These are phyloP conservation scores for Mythimna impura DNA, from an alignment of 2,888 invertebrate species.

Conservation along the genomic window DNA sequence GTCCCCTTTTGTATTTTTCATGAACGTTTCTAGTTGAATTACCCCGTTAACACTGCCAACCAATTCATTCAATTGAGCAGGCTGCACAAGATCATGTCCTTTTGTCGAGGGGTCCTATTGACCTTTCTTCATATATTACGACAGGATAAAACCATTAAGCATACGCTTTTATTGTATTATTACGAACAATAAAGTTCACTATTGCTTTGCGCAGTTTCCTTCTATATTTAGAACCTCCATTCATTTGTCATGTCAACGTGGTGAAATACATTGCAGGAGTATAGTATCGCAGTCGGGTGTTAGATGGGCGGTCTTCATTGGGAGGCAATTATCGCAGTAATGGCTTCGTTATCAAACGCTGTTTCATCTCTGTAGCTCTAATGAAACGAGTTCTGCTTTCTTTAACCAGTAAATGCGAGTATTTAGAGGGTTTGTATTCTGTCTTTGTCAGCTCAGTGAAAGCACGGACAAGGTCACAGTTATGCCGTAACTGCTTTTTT, in stretches of 20 bases:
- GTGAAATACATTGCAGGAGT: constrained; percentile 65
- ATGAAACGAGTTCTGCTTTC: constrained; percentile 74
- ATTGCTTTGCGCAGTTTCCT: constrained; percentile 34
- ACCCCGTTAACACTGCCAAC: constrained; percentile 6
- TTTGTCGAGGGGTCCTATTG: constrained; percentile 45
- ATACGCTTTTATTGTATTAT: constrained; percentile 59
- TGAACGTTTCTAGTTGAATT: background rate
- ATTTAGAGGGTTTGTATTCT: constrained; percentile 46
- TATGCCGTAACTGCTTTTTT: constrained; percentile 48
- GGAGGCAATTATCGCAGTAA: constrained; percentile 82
- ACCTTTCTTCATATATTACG: constrained; percentile 65
- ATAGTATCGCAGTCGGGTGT: constrained; percentile 66
- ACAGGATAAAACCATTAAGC: constrained; percentile 69
- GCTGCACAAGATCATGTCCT: constrained; percentile 29
- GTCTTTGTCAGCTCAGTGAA: constrained; percentile 66
- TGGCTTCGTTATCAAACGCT: constrained; percentile 83
- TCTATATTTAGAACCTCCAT: constrained; percentile 64
- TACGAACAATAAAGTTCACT: constrained; percentile 40
- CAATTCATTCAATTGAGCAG: constrained; percentile 44
- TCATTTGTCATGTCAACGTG: constrained; percentile 67
- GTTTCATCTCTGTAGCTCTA: constrained; percentile 76
- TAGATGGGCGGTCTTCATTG: constrained; percentile 73
- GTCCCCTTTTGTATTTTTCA: constrained; percentile 12
- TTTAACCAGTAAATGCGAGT: constrained; percentile 26
- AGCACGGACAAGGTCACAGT: constrained; percentile 56